A percentile compares a stretch with the other conserved stretches of the same genome.
These are phyloP conservation scores for Agapostemon virescens DNA, from an alignment of 2,888 invertebrate species.

Conservation along the genomic window DNA sequence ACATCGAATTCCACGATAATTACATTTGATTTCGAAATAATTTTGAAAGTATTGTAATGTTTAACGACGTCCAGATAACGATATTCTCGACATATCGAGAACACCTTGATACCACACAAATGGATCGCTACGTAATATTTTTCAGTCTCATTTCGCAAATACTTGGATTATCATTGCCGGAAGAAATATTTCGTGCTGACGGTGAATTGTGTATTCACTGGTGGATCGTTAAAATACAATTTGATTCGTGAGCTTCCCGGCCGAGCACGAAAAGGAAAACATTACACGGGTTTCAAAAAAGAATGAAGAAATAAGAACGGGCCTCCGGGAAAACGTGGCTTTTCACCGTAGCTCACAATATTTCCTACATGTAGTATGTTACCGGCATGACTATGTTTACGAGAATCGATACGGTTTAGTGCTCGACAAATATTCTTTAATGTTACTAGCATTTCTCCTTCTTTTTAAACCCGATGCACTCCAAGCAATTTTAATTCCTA, in stretches of 20 bases:
- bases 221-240: background rate
- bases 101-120: background rate
- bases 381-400: background rate
- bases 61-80: background rate
- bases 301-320: background rate
- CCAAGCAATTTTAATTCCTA: too few relatives aligned
- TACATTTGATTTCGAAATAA: background rate
- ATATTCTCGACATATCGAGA: background rate
- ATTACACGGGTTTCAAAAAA: background rate
- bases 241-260: background rate
- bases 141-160: background rate
- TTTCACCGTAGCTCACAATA: background rate
- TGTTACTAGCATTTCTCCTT: background rate
- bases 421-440: background rate
- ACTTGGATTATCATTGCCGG: background rate
- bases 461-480: too few relatives aligned
- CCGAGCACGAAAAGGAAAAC: background rate
- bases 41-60: background rate
- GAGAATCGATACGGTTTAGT: background rate
- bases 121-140: background rate
- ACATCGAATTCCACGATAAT: background rate
- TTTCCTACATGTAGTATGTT: background rate
- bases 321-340: background rate
- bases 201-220: background rate
- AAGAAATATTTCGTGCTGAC: background rate